Percentiles rank a stretch among this genome's conserved stretches.
phyloP scores from a whole-genome alignment of 2,113 vertebrate genomes.

The Rallus limicola region DNA sequence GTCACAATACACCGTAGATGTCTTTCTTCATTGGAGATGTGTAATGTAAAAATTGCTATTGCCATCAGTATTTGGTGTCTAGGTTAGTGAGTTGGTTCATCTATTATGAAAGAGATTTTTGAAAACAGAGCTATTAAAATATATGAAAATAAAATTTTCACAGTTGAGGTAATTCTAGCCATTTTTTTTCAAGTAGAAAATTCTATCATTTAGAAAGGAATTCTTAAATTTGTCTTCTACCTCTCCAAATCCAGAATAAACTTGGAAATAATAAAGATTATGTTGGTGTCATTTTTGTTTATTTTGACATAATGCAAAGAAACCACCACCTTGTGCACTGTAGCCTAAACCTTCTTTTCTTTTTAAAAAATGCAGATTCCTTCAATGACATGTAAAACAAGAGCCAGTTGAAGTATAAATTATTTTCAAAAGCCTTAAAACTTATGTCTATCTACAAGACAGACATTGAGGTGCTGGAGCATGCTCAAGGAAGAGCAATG shows the following conservation, averaged over 20 bases:
- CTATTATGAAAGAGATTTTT: background rate
- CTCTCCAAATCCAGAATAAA: background rate
- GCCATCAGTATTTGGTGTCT: background rate
- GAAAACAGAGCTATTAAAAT: background rate
- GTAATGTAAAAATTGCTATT: background rate
- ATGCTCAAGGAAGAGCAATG: fast-evolving
- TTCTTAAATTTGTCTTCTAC: background rate
- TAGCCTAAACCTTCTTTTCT: background rate
- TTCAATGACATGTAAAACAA: background rate
- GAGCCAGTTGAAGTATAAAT: background rate
- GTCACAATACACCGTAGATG: background rate
- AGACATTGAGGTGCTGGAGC: fast-evolving
- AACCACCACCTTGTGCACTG: background rate
- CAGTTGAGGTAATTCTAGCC: background rate
- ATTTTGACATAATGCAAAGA: background rate
- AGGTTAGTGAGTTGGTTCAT: background rate
- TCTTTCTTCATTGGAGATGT: background rate
- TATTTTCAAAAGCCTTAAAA: background rate
- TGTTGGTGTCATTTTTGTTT: background rate
- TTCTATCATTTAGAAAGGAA: background rate
- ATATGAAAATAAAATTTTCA: background rate
- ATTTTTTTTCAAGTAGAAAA: background rate
- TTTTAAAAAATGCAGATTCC: background rate
- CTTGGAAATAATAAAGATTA: background rate
- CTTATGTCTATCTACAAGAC: background rate